Evolutionary conservation across 2,113 vertebrate genomes (phyloP), one percentile per base, ranked within the genome.

Genomic region (Phylloscopus whistleri): DNA sequence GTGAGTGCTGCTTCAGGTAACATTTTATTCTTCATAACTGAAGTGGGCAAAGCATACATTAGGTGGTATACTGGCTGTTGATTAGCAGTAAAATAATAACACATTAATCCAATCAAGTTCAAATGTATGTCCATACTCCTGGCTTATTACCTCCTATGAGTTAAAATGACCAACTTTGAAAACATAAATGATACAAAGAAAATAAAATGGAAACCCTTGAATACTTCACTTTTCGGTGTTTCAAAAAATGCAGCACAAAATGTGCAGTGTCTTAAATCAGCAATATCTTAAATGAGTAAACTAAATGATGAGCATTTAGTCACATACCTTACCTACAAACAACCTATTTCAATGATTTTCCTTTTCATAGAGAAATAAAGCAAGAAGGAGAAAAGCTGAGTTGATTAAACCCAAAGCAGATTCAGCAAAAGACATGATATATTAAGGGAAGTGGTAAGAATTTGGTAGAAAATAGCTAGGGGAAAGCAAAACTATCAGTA

Each of bases 41-140:
- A 33, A 81, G 27, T 1, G 1, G 33, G 43, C 21, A 91, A 74
- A 86, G 28, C 16, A 0, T 13, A 23, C 21, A 43, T 5, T 27
- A 18, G 26, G 21, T 16, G 28, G 8, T 66, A 35, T 37, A 33
- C 0, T 27, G 56, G 39, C n/a, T 81, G 46, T 2, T 44, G 16
- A 86, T 58, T 15, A 87, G 41, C 59, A 79, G 41, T 28, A 58
- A 91, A 85, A 89, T 52, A 93, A 55, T 68, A 84, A 75, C 5
- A 3, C 28, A 28, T 68, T 26, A 84, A 87, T 44, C 35, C 58
- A 79, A 62, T 24, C 31, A 76, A 76, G n/a, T 90, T 35, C 1
- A 2, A 76, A 16, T 35, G 20, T 10, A 33, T 53, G 37, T 14
- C 58, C 14, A 30, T 9, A 46, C 6, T 68, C 33, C 24, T 52